Evolutionary conservation across 2,113 vertebrate species (phyloP).

Genomic region (Mesoclemmys tuberculata): DNA sequence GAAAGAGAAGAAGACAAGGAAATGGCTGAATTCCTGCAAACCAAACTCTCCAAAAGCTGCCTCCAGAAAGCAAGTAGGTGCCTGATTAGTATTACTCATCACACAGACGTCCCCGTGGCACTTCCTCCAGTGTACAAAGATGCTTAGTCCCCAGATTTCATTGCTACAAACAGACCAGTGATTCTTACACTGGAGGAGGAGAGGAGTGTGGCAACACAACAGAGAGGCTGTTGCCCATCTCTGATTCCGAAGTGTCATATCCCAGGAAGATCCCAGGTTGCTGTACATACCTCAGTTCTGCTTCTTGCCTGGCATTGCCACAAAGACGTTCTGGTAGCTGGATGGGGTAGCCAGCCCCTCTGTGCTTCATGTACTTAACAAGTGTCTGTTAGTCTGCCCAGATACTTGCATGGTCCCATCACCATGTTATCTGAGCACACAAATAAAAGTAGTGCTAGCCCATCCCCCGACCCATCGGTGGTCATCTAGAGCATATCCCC

Average conservation of each 20-base stretch:
- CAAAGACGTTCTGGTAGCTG: background rate
- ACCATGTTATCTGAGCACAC: background rate
- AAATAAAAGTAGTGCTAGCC: background rate
- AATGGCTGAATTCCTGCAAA: slow-evolving; percentile 90
- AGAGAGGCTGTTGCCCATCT: background rate
- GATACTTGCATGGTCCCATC: background rate
- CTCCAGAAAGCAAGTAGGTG: slow-evolving; percentile 82
- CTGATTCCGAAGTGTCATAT: background rate
- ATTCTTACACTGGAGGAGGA: background rate
- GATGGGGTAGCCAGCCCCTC: rapidly evolving
- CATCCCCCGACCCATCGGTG: background rate
- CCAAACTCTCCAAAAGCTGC: slow-evolving; percentile 82
- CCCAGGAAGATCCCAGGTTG: rapidly evolving
- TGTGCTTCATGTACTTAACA: background rate
- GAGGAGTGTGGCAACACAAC: background rate
- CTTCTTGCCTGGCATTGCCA: background rate
- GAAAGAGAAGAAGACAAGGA: slow-evolving; percentile 91
- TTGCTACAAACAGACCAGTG: background rate
- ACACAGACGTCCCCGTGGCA: background rate
- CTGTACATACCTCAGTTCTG: background rate
- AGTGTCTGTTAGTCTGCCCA: background rate
- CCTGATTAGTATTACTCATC: background rate
- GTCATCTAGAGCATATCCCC: background rate
- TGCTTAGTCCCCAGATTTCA: rapidly evolving
- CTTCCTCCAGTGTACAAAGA: background rate